Percentiles rank a stretch among this genome's conserved stretches.
phyloP scores from a whole-genome alignment of 2,888 invertebrate genomes.

The Pristionchus exspectatus region DNA sequence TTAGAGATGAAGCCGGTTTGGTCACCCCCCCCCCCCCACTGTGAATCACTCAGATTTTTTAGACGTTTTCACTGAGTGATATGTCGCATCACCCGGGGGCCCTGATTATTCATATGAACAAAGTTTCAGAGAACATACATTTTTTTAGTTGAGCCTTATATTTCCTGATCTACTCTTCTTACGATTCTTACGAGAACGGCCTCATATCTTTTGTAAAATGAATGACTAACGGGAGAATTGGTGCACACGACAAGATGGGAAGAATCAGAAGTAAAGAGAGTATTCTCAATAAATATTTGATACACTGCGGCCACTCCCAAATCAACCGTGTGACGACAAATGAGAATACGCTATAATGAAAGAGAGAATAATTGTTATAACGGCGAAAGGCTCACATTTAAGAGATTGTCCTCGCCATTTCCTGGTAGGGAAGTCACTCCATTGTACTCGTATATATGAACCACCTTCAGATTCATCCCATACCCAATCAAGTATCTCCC shows the following conservation, averaged over 20 bases:
- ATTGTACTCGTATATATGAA: constrained; percentile 38
- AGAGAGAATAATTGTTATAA: no score
- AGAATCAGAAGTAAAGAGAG: constrained; percentile 48
- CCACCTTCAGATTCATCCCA: constrained; percentile 9
- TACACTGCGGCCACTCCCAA: neutral
- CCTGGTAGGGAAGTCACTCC: constrained; percentile 1
- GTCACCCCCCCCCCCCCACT: neutral
- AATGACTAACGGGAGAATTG: constrained; percentile 16
- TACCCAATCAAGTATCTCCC: constrained; percentile 36
- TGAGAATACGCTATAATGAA: neutral
- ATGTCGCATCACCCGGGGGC: no score
- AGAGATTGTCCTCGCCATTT: neutral
- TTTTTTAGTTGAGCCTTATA: no score
- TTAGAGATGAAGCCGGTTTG: no score
- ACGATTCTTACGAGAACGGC: no score
- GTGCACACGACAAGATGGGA: constrained; percentile 33
- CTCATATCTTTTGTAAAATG: neutral
- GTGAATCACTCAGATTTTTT: no score
- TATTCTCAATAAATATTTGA: constrained; percentile 47
- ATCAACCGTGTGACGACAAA: neutral
- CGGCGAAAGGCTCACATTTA: constrained; percentile 3
- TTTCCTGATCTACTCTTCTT: no score
- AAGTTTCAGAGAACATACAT: no score
- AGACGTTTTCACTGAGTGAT: no score
- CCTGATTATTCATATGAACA: no score